Evolutionary conservation across 2,113 vertebrate species (phyloP).

Genomic region (Otus sunia): DNA sequence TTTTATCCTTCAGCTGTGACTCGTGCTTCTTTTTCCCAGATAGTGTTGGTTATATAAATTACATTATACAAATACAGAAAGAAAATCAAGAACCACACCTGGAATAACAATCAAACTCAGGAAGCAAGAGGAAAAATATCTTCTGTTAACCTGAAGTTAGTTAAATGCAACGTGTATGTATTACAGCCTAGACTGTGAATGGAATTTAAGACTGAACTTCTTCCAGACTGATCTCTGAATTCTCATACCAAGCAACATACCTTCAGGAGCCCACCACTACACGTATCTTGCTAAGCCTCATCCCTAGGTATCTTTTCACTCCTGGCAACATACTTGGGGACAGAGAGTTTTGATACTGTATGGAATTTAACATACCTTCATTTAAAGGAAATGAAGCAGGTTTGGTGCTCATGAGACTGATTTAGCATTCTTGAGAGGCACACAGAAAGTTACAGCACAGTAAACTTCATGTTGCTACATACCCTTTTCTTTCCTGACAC

Average conservation of each 20-base stretch:
- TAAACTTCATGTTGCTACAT: neutral
- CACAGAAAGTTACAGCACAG: neutral
- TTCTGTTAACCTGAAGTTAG: neutral
- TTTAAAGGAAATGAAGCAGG: neutral
- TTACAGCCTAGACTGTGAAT: neutral
- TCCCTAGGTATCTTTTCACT: neutral
- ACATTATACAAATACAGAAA: neutral
- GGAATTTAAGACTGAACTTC: neutral
- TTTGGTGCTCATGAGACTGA: neutral
- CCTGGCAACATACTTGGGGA: neutral
- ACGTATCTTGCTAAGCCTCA: neutral
- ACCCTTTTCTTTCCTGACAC: neutral
- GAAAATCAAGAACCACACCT: conserved; percentile 28
- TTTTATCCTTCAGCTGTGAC: neutral
- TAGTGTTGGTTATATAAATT: neutral
- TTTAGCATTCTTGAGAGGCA: neutral
- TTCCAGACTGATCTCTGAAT: neutral
- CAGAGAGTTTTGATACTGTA: neutral
- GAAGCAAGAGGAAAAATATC: neutral
- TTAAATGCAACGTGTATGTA: neutral
- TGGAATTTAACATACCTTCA: neutral
- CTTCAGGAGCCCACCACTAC: neutral
- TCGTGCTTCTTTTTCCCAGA: neutral
- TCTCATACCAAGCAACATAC: neutral
- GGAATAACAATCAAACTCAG: conserved; percentile 20